Conservation (phyloP, 2,113 vertebrate genomes). For the Protobothrops mucrosquamatus region DNA sequence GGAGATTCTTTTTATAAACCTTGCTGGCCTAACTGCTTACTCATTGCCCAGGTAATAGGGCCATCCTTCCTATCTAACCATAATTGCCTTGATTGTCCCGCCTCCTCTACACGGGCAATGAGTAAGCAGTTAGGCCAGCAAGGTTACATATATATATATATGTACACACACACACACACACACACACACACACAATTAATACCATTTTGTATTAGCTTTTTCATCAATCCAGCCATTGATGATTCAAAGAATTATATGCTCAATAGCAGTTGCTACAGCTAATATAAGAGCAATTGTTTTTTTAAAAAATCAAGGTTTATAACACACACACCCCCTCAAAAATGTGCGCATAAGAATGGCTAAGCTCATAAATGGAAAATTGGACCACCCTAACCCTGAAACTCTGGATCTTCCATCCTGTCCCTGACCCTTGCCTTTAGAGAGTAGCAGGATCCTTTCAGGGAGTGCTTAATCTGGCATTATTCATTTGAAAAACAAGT, state of each 20-base stretch:
- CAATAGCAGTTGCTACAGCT: neutral
- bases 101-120: too few species aligned
- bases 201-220: neutral
- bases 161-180: too few species aligned
- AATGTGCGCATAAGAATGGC: neutral
- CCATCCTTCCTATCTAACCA: too few species aligned
- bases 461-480: neutral
- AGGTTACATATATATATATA: too few species aligned
- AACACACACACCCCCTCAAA: neutral
- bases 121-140: too few species aligned
- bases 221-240: neutral
- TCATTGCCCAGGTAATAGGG: too few species aligned
- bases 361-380: neutral
- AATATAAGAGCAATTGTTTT: neutral
- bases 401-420: neutral
- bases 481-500: neutral
- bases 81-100: too few species aligned
- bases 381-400: neutral
- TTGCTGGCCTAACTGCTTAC: too few species aligned
- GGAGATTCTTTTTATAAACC: too few species aligned
- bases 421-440: neutral
- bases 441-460: neutral
- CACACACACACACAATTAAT: neutral
- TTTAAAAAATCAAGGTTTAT: neutral
- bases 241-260: neutral